phyloP scores from a whole-genome alignment of 1,140 invertebrate genomes.

The Nomia melanderi region DNA sequence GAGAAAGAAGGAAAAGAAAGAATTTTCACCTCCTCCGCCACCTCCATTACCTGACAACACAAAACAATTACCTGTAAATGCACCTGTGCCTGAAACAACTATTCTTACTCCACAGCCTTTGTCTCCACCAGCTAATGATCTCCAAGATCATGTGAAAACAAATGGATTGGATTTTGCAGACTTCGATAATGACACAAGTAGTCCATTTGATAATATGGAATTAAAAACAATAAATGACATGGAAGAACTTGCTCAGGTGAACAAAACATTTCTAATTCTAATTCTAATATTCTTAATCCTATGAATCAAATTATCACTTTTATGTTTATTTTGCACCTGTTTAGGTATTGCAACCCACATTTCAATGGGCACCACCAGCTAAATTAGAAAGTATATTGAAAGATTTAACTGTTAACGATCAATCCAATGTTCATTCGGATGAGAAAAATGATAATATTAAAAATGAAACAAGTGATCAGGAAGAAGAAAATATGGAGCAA shows the following conservation, averaged over 20 bases:
- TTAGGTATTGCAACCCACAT: constrained; percentile 78
- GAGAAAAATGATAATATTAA: constrained; percentile 63
- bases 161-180: constrained; percentile 86
- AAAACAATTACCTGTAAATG: constrained; percentile 81
- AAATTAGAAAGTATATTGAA: constrained; percentile 73
- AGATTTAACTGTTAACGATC: constrained; percentile 67
- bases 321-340: constrained; percentile 7
- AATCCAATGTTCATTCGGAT: constrained; percentile 47
- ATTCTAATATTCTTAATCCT: not conserved
- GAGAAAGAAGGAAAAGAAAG: constrained; percentile 81
- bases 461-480: constrained; percentile 66
- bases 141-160: constrained; percentile 68
- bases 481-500: constrained; percentile 71
- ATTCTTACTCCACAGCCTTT: constrained; percentile 76
- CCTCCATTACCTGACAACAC: constrained; percentile 70
- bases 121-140: constrained; percentile 70
- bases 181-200: constrained; percentile 94
- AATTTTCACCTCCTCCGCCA: constrained; percentile 73
- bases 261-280: constrained; percentile 53
- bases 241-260: constrained; percentile 89
- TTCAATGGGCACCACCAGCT: constrained; percentile 70
- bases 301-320: not conserved
- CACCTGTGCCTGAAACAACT: constrained; percentile 72
- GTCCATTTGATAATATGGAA: constrained; percentile 95
- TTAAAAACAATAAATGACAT: constrained; percentile 94